These are phyloP conservation scores for Drosophila jambulina DNA, from an alignment of 1,140 invertebrate genomes.

Conservation along the genomic window DNA sequence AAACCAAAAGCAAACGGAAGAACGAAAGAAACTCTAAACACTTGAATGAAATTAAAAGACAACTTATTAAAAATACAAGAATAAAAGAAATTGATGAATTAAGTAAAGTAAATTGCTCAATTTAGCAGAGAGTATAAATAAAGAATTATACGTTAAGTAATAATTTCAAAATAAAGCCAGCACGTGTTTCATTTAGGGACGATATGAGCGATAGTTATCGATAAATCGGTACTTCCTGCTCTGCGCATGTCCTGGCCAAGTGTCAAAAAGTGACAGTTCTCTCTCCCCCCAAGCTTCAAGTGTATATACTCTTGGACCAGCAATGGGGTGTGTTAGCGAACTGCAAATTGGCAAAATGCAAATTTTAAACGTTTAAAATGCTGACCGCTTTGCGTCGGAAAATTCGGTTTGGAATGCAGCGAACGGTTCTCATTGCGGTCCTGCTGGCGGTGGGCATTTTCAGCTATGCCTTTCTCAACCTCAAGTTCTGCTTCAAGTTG, in stretches of 20 bases:
- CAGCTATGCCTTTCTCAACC: constrained; percentile 79
- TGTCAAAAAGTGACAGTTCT: constrained; percentile 44
- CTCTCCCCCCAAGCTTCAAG: constrained; percentile 11
- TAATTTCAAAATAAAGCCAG: constrained; percentile 64
- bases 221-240: constrained; percentile 9
- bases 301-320: constrained; percentile 48
- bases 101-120: constrained; percentile 82
- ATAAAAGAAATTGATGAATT: constrained; percentile 81
- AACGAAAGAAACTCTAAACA: constrained; percentile 62
- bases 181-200: background rate
- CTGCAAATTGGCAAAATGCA: constrained; percentile 19
- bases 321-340: constrained; percentile 35
- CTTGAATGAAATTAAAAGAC: constrained; percentile 71
- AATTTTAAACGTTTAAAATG: constrained; percentile 55
- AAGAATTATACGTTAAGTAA: constrained; percentile 84
- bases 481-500: constrained; percentile 79
- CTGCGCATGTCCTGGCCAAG: constrained; percentile 53
- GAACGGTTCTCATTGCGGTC: constrained; percentile 72
- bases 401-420: constrained; percentile 77
- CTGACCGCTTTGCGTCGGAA: constrained; percentile 71
- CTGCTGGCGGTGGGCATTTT: constrained; percentile 73
- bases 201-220: constrained; percentile 29
- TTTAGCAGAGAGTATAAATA: constrained; percentile 83
- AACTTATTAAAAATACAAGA: constrained; percentile 67
- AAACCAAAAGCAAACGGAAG: constrained; percentile 27